Evolutionary conservation across 2,113 vertebrate species (phyloP), one percentile per base, ranked within the genome.

Genomic region (Sander vitreus): DNA sequence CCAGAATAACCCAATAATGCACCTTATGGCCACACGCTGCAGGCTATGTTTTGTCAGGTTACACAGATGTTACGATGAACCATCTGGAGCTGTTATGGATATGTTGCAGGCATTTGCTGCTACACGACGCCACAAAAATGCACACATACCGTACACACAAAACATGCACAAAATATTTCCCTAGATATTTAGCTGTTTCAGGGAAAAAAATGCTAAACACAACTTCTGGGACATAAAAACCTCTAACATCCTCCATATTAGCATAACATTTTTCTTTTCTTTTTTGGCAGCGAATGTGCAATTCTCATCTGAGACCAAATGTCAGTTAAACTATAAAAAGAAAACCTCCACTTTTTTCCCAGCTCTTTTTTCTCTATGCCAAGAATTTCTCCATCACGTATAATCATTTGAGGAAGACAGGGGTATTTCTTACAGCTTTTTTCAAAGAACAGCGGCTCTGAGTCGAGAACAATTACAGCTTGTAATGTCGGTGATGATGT

Each of bases 21-120:
- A 83, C 83, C 89, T 92, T 73, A 85, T 88, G 84, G 84, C 75
- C 82, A 25, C 76, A 76, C 5, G 64, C 86, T 79, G 80, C 84
- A 81, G 86, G 89, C 88, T 78, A 62, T 81, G 84, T 79, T 87
- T 85, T 81, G 88, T 86, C 88, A 88, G 91, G 62, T 86, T 79
- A 76, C 82, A 88, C 89, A 88, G 86, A 93, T 90, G 88, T 90
- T 77, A 73, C 21, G 25, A 54, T 2, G 3, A 82, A 81, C 85
- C 89, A 87, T 92, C 89, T 90, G 88, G 81, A 88, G 80, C 62
- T 33, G 80, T 83, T 83, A 80, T 60, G 81, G 88, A 88, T 85
- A 69, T 59, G 62, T 80, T 89, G 79, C 36, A 77, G 71, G 72
- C 47, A 55, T 84, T 88, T 88, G 60, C 50, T 64, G 50, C 69